These are phyloP conservation scores for Minunthozetes semirufus DNA, from an alignment of 2,888 invertebrate genomes.

Conservation along the genomic window DNA sequence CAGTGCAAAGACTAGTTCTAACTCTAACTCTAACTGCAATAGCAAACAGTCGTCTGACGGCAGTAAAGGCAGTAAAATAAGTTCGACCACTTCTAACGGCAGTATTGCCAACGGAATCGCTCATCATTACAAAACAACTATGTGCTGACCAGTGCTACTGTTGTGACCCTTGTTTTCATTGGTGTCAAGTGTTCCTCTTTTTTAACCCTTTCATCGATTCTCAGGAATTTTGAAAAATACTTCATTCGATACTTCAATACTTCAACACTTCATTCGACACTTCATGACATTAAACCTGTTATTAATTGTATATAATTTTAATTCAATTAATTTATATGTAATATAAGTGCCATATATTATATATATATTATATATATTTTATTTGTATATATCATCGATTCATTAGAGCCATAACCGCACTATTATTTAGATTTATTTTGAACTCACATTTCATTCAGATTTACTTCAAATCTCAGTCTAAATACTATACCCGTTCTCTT, in stretches of 20 bases:
- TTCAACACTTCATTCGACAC: neutral
- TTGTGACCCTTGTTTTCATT: neutral
- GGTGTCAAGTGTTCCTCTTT: neutral
- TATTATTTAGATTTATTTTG: too few relatives aligned
- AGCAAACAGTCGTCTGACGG: conserved; percentile 40
- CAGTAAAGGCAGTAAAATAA: conserved; percentile 42
- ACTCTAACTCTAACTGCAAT: conserved; percentile 33
- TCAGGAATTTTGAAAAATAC: conserved; percentile 26
- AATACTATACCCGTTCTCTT: too few relatives aligned
- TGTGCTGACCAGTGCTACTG: conserved; percentile 37
- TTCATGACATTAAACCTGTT: neutral
- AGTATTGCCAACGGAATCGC: conserved; percentile 41
- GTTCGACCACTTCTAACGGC: conserved; percentile 41
- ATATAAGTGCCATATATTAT: conserved; percentile 26
- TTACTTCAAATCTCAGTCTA: too few relatives aligned
- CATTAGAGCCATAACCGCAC: too few relatives aligned
- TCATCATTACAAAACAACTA: conserved; percentile 36
- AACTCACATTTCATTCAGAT: too few relatives aligned
- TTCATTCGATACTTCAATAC: neutral
- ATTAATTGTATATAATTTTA: conserved; percentile 11
- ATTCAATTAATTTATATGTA: neutral
- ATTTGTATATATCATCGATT: too few relatives aligned
- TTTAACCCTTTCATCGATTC: neutral
- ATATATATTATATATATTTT: neutral
- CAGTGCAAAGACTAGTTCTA: neutral